phyloP scores from a whole-genome alignment of 2,888 invertebrate species.

The Orthosia gracilis region DNA sequence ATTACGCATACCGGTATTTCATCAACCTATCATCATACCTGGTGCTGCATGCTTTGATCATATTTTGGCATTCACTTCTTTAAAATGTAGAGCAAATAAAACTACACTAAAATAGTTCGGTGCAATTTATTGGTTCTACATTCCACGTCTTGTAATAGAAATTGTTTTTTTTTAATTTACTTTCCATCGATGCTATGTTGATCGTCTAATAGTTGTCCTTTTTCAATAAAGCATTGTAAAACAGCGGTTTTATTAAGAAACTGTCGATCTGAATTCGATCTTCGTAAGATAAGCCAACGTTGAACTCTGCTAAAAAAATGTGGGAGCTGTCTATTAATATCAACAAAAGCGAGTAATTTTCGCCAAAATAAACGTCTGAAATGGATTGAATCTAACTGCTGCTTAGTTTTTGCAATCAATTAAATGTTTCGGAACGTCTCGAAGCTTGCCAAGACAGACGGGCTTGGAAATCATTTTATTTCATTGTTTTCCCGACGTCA shows the following conservation, averaged over 20 bases:
- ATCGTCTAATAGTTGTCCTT: not conserved
- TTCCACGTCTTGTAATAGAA: slow-evolving; percentile 1
- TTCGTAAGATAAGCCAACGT: not conserved
- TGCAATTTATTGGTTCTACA: slow-evolving; percentile 19
- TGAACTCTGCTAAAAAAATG: not conserved
- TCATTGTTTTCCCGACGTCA: slow-evolving; percentile 49
- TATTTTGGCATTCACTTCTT: slow-evolving; percentile 37
- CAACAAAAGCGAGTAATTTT: slow-evolving; percentile 10
- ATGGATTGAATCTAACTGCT: slow-evolving; percentile 12
- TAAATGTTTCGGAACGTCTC: slow-evolving; percentile 41
- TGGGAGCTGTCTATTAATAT: not conserved
- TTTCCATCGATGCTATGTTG: not conserved
- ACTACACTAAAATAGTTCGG: slow-evolving; percentile 20
- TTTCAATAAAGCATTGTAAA: not conserved
- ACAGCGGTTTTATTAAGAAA: not conserved
- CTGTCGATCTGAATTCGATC: not conserved
- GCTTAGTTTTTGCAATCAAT: slow-evolving; percentile 32
- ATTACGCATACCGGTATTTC: slow-evolving; percentile 65
- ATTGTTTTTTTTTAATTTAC: slow-evolving; percentile 5
- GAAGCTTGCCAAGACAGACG: slow-evolving; percentile 41
- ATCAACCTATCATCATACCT: slow-evolving; percentile 50
- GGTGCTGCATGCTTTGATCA: slow-evolving; percentile 38
- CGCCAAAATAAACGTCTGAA: slow-evolving; percentile 18
- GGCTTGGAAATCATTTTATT: slow-evolving; percentile 42
- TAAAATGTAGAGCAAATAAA: slow-evolving; percentile 35